Evolutionary conservation across 2,888 invertebrate genomes (phyloP), one percentile per base, ranked within the genome.

Genomic region (Lasioglossum zephyrum): DNA sequence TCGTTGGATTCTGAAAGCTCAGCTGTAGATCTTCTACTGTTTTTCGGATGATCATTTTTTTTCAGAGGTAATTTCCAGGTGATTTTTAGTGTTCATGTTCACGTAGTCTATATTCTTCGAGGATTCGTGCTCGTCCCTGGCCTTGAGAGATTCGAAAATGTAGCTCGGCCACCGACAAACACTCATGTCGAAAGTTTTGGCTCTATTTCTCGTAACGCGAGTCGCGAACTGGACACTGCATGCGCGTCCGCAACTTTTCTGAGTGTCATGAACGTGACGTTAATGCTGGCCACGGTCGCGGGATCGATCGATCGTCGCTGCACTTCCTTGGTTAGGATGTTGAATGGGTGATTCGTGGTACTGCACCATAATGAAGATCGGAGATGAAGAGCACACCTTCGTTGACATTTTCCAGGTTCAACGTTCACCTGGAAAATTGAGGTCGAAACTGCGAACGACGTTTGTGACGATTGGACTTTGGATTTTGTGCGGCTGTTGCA

Each of bases 251-350:
- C 75, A n/a, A 41, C 13, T 39, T 63, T 57, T 41, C 13, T 18
- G 57, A 31, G 69, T 57, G 72, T 69, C 66, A 77, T 49, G 77
- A 77, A 60, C 39, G 75, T 26, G 76, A 82, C 41, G 82, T 81
- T 85, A 72, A 22, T 44, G 66, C 70, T 39, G 36, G 26, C 36
- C 44, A 53, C 39, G 70, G 70, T n/a, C 73, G 63, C 66, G 49
- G 18, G 86, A 90, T 89, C 85, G 53, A 75, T 73, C 75, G 77
- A 77, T 87, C 85, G 86, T 83, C 84, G 86, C 49, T 41, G 66
- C 73, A 84, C 86, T 49, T 79, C 75, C 74, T 73, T 74, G 73
- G 26, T 47, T 84, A 81, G 83, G 83, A 86, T 87, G 85, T 81
- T 82, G 87, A 86, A 89, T 84, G 79, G 49, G 2, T 16, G 31